These are phyloP conservation scores for Lontra canadensis DNA, from an alignment of 2,113 vertebrate species.

Conservation along the genomic window DNA sequence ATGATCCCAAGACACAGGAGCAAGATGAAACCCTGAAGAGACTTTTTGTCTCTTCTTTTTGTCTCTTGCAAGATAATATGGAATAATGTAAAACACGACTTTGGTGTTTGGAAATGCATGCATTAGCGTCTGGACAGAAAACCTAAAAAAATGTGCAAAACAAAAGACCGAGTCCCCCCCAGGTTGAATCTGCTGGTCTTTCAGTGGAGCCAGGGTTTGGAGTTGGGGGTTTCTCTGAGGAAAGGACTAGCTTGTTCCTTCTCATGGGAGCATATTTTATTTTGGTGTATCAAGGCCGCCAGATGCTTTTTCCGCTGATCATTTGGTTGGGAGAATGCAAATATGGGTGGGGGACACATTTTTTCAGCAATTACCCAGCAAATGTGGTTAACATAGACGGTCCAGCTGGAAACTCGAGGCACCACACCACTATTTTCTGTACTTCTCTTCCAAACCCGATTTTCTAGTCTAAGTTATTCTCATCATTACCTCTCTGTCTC, in stretches of 20 bases:
- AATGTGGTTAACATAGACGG: not conserved
- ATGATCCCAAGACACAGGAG: not conserved
- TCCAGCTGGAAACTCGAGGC: constrained; percentile 26
- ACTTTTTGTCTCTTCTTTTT: too few species aligned
- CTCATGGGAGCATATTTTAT: not conserved
- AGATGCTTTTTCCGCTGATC: not conserved
- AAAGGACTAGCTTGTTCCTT: not conserved
- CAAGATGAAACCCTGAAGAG: not conserved
- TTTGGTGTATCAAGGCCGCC: not conserved
- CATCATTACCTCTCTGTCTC: not conserved
- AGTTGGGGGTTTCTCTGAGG: not conserved
- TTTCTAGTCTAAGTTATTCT: constrained; percentile 17
- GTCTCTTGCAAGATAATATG: too few species aligned
- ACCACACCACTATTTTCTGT: not conserved
- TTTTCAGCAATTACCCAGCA: not conserved
- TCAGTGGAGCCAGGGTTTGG: not conserved
- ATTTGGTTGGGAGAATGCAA: constrained; percentile 35
- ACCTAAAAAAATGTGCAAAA: not conserved
- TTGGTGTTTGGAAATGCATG: not conserved
- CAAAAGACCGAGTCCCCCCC: not conserved
- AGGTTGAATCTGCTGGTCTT: not conserved
- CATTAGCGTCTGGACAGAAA: not conserved
- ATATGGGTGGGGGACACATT: constrained; percentile 22
- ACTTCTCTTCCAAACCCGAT: constrained; percentile 27
- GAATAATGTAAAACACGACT: not conserved